phyloP scores from a whole-genome alignment of 1,140 invertebrate species.

The Anastrepha ludens region DNA sequence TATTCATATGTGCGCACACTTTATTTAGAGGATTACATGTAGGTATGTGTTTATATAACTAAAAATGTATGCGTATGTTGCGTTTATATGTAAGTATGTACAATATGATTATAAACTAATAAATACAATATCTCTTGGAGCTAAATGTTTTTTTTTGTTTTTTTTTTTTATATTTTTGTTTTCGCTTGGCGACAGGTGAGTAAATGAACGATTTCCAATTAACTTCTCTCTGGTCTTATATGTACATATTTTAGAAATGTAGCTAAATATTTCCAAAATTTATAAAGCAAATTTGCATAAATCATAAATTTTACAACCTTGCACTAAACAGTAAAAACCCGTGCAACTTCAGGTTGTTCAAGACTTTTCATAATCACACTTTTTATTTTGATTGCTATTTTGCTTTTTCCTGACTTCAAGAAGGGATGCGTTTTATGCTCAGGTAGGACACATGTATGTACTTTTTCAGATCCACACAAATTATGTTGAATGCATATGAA shows the following conservation, averaged over 20 bases:
- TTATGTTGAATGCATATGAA: background rate
- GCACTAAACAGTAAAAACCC: background rate
- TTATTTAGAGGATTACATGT: background rate
- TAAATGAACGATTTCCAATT: background rate
- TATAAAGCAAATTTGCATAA: background rate
- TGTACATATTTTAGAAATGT: background rate
- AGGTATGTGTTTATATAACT: conserved; percentile 9
- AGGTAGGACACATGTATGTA: background rate
- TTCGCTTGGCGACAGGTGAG: background rate
- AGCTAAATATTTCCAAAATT: background rate
- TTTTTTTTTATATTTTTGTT: background rate
- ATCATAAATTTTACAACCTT: background rate
- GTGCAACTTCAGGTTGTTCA: background rate
- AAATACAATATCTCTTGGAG: conserved; percentile 2
- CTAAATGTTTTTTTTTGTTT: background rate
- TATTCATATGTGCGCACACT: background rate
- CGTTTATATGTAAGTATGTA: conserved; percentile 1
- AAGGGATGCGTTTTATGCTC: background rate
- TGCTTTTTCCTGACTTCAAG: background rate
- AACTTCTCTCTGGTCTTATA: background rate
- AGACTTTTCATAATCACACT: background rate
- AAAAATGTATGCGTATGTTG: background rate
- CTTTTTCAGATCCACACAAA: background rate
- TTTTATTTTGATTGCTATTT: background rate
- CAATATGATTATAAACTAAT: conserved; percentile 19